Evolutionary conservation across 1,140 invertebrate genomes (phyloP).

Genomic region (Frieseomelitta varia): DNA sequence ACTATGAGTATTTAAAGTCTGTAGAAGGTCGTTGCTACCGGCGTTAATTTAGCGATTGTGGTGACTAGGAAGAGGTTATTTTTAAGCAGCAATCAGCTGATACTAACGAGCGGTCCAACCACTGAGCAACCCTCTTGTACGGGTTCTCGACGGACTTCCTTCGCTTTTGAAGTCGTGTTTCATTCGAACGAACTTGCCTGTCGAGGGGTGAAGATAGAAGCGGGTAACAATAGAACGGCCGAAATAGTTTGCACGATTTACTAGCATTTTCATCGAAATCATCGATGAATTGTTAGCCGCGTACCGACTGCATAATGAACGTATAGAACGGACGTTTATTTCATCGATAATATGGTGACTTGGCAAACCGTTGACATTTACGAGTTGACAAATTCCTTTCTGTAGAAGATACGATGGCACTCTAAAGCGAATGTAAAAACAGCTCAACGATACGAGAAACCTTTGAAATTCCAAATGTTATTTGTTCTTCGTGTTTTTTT

Average conservation of each 20-base stretch:
- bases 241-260: constrained; percentile 3
- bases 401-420: neutral
- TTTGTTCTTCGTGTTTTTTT: neutral
- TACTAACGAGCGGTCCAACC: constrained; percentile 67
- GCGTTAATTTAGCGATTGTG: constrained; percentile 66
- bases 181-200: constrained; percentile 24
- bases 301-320: too few species aligned
- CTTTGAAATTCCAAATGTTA: neutral
- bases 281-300: neutral
- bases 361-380: constrained; percentile 38
- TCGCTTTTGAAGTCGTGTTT: constrained; percentile 39
- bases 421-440: neutral
- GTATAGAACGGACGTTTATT: constrained; percentile 27
- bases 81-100: constrained; percentile 56
- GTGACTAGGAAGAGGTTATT: constrained; percentile 58
- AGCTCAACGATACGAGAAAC: neutral
- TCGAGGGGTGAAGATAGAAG: neutral
- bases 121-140: constrained; percentile 49
- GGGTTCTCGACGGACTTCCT: constrained; percentile 32
- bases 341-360: neutral
- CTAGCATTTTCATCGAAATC: neutral
- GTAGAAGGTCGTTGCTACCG: constrained; percentile 26
- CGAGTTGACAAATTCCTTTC: neutral
- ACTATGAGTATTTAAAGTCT: constrained; percentile 26
- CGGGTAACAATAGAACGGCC: neutral